Conservation (phyloP, 1,140 invertebrate genomes). For the Drosophila azteca region DNA sequence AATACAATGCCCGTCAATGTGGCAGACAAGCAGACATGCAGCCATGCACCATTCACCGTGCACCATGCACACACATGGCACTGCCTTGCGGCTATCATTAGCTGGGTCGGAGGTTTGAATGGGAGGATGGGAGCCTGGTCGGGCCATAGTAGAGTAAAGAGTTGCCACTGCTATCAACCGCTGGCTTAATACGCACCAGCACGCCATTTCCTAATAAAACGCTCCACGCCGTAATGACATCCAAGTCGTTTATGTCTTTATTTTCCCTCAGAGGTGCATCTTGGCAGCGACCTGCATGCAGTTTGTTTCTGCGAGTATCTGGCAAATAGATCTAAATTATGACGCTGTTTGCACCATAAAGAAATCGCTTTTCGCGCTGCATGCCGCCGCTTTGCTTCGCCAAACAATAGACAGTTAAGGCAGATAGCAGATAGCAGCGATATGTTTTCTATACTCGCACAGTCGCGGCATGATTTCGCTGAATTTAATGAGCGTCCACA, state of each 20-base stretch:
- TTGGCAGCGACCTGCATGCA: conserved; percentile 49
- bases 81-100: conserved; percentile 53
- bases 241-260: conserved; percentile 69
- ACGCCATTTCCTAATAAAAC: conserved; percentile 78
- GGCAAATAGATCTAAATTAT: conserved; percentile 81
- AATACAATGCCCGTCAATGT: conserved; percentile 48
- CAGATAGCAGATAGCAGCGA: conserved; percentile 53
- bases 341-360: conserved; percentile 78
- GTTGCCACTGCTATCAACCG: conserved; percentile 27
- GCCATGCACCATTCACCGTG: not conserved
- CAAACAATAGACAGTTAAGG: conserved; percentile 78
- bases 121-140: not conserved
- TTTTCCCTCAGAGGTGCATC: conserved; percentile 39
- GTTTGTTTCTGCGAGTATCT: conserved; percentile 66
- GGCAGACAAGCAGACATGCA: conserved; percentile 42
- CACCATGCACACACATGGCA: not conserved
- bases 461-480: conserved; percentile 52
- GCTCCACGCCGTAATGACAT: conserved; percentile 56
- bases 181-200: conserved; percentile 66
- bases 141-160: conserved; percentile 6
- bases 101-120: conserved; percentile 10
- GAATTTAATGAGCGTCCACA: conserved; percentile 66
- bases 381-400: conserved; percentile 48
- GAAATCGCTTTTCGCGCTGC: conserved; percentile 68
- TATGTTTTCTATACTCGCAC: conserved; percentile 69